These are phyloP conservation scores for Spialia ferax DNA, from an alignment of 2,888 invertebrate species.

Conservation along the genomic window DNA sequence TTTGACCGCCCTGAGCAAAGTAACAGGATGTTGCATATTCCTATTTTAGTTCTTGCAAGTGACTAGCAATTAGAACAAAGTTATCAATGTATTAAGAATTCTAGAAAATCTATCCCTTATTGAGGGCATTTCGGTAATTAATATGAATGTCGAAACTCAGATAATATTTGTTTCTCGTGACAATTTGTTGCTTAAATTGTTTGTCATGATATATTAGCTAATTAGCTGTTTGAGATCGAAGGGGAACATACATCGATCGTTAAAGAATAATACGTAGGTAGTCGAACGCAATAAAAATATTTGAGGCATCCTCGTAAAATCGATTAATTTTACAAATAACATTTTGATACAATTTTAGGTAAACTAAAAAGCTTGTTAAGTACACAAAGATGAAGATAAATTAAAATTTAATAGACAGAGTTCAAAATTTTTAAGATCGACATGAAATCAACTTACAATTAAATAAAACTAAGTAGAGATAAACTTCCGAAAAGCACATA, in stretches of 20 bases:
- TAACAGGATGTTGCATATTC: constrained; percentile 19
- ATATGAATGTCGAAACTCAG: constrained; percentile 3
- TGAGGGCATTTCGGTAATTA: constrained; percentile 27
- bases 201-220: not conserved
- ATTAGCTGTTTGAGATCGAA: not conserved
- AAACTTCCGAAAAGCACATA: too few relatives aligned
- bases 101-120: constrained; percentile 9
- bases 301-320: too few relatives aligned
- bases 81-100: constrained; percentile 6
- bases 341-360: not conserved
- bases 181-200: not conserved
- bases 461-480: too few relatives aligned
- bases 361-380: too few relatives aligned
- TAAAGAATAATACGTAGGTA: too few relatives aligned
- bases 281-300: too few relatives aligned
- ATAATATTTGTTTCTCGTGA: constrained; percentile 3
- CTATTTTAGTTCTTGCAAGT: not conserved
- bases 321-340: too few relatives aligned
- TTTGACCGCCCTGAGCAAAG: constrained; percentile 48
- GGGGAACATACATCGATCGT: too few relatives aligned
- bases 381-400: too few relatives aligned
- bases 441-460: too few relatives aligned
- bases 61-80: not conserved
- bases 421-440: too few relatives aligned
- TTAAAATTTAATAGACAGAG: too few relatives aligned